These are phyloP conservation scores for Clarias magur DNA, from an alignment of 2,113 vertebrate genomes.

Conservation along the genomic window DNA sequence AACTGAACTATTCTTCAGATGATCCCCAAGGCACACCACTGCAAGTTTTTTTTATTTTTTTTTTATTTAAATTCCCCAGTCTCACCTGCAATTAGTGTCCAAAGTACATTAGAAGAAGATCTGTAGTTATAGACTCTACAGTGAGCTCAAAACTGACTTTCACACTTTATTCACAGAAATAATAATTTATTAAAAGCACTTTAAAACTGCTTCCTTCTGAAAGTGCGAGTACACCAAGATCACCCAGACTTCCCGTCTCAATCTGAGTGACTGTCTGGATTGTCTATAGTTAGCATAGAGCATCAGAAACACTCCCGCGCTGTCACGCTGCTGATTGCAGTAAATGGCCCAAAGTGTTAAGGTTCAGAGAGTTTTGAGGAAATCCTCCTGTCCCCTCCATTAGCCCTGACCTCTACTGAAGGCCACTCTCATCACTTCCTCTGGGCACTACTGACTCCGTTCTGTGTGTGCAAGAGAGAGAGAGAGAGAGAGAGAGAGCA, in stretches of 20 bases:
- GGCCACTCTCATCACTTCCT: conserved; percentile 28
- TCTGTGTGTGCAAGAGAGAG: no score
- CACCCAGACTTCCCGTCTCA: conserved; percentile 28
- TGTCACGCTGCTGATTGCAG: background rate
- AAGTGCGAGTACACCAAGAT: background rate
- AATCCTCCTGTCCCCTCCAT: conserved; percentile 27
- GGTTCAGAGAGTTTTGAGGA: conserved; percentile 22
- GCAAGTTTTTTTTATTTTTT: no score
- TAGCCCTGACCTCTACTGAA: conserved; percentile 42
- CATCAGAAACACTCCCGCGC: background rate
- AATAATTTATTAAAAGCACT: background rate
- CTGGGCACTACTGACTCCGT: background rate
- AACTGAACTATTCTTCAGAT: no score
- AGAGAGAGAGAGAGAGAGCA: no score
- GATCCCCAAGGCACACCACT: no score
- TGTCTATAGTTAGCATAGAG: background rate
- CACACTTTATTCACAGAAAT: no score
- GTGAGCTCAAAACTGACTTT: no score
- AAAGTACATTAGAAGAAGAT: no score
- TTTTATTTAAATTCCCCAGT: no score
- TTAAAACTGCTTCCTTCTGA: background rate
- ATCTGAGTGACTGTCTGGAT: conserved; percentile 5
- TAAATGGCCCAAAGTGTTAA: background rate
- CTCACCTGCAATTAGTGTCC: background rate
- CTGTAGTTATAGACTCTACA: no score